phyloP scores from a whole-genome alignment of 2,113 vertebrate genomes.

The Lasiurus cinereus region DNA sequence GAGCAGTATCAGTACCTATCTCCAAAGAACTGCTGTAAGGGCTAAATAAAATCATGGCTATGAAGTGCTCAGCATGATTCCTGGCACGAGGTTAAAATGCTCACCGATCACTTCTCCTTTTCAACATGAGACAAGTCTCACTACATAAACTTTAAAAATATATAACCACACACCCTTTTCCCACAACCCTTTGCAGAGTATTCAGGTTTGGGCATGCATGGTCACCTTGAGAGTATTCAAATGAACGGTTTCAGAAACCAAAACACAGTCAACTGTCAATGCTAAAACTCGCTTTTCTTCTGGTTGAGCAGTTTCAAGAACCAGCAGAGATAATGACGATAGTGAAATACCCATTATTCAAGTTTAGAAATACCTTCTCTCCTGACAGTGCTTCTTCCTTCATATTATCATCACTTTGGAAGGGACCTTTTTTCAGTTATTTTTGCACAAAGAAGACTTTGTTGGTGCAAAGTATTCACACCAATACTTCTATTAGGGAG shows the following conservation, averaged over 20 bases:
- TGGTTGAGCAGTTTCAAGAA: constrained; percentile 46
- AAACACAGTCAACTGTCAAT: not conserved
- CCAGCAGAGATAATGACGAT: not conserved
- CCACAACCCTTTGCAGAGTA: not conserved
- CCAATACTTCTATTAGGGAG: constrained; percentile 42
- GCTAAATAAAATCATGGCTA: not conserved
- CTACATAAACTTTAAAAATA: not conserved
- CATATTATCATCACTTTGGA: constrained; percentile 23
- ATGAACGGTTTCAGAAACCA: constrained; percentile 40
- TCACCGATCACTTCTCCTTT: not conserved
- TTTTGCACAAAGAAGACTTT: constrained; percentile 76
- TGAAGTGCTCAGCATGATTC: not conserved
- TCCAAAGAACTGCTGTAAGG: not conserved
- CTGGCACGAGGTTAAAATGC: not conserved
- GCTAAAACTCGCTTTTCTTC: constrained; percentile 10
- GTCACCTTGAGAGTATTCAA: constrained; percentile 1
- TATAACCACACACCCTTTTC: not conserved
- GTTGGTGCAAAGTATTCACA: constrained; percentile 24
- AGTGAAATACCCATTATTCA: not conserved
- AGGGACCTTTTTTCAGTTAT: constrained; percentile 12
- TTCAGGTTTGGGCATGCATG: not conserved
- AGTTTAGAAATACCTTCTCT: constrained; percentile 33
- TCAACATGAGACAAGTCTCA: not conserved
- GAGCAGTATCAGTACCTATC: not conserved
- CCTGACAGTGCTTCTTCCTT: constrained; percentile 17